Evolutionary conservation across 2,113 vertebrate genomes (phyloP), one percentile per base, ranked within the genome.

Genomic region (Gasterosteus nipponicus): DNA sequence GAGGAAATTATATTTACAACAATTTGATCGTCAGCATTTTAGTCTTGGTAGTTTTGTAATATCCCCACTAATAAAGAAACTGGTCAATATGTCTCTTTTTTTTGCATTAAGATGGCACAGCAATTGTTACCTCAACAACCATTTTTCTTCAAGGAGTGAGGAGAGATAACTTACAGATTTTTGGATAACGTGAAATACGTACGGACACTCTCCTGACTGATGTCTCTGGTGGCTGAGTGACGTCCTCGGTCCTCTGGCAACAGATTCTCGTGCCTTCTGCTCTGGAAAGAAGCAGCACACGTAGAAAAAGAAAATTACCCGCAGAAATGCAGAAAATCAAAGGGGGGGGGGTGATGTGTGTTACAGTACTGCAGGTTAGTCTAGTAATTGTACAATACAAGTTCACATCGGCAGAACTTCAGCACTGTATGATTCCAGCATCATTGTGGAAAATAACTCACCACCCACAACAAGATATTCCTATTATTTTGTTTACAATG

Each of bases 191-290:
- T 56, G 39, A 73, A 75, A 81, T 80, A 92, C 89, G 47, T 82
- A 92, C 90, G 83, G 22, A 76, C 76, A 66, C 75, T 78, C 58
- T 62, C 29, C 71, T 77, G 72, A 74, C 61, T 73, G 81, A 84
- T 81, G 81, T 66, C 62, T 82, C 75, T 69, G 60, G 73, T 75
- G 79, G 77, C 63, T 59, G 78, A 89, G 66, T 68, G 49, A 31
- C 71, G 65, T 79, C 86, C 62, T 83, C 80, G 66, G 51, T 78
- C 58, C 64, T 82, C 82, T 54, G 63, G 64, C 41, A 81, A 85
- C 69, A 38, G 76, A 69, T 75, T 78, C 75, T 67, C 83, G 57
- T 42, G 71, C 8, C 69, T 80, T 62, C 80, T 77, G 77, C 62
- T 77, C 72, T 84, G 62, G 10, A 86, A 70, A 73, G 64, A 72